Evolutionary conservation across 2,888 invertebrate genomes (phyloP).

Genomic region (Andrena trimmerana): DNA sequence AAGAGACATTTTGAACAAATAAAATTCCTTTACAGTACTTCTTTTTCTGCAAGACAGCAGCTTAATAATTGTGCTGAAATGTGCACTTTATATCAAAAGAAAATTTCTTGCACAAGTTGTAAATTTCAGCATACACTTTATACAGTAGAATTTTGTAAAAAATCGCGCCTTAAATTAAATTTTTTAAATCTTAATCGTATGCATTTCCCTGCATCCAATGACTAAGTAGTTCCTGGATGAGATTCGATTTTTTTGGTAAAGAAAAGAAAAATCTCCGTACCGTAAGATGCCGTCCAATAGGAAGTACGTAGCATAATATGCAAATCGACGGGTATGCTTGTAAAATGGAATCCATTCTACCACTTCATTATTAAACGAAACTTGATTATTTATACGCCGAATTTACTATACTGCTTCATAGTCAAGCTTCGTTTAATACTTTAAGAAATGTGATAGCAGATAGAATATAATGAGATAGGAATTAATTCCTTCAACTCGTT

Average conservation of each 20-base stretch:
- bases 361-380: constrained; percentile 28
- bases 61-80: too few species aligned
- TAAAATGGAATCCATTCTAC: constrained; percentile 3
- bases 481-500: constrained; percentile 5
- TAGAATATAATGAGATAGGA: background rate
- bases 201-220: constrained; percentile 11
- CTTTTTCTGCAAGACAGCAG: too few species aligned
- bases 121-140: background rate
- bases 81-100: too few species aligned
- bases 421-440: constrained; percentile 20
- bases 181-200: background rate
- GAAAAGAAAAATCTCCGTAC: constrained; percentile 43
- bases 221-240: background rate
- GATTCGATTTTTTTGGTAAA: constrained; percentile 4
- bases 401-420: background rate
- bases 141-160: background rate
- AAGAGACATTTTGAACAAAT: too few species aligned
- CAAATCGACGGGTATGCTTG: constrained; percentile 42
- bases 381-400: constrained; percentile 10
- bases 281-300: constrained; percentile 69
- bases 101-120: too few species aligned
- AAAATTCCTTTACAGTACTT: too few species aligned
- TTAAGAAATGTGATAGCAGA: constrained; percentile 3
- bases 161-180: background rate
- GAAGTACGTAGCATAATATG: constrained; percentile 58